These are phyloP conservation scores for Phasianus colchicus DNA, from an alignment of 2,113 vertebrate genomes.

Conservation along the genomic window DNA sequence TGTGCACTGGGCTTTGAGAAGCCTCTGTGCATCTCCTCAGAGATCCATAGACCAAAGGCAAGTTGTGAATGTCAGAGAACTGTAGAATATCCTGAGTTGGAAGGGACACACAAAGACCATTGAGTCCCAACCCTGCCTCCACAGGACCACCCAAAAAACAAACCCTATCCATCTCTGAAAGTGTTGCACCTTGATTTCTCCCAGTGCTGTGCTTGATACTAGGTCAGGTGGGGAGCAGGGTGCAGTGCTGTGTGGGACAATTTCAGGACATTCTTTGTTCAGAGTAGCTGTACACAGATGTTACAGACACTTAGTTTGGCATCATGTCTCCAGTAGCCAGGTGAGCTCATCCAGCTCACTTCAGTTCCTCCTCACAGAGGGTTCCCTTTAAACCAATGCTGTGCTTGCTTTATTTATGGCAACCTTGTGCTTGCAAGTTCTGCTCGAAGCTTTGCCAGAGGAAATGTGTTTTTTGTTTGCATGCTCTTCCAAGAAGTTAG, in stretches of 20 bases:
- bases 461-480: slow-evolving; percentile 52
- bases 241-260: slow-evolving; percentile 35
- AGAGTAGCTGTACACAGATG: slow-evolving; percentile 53
- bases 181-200: no score
- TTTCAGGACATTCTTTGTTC: slow-evolving; percentile 54
- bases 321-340: slow-evolving; percentile 43
- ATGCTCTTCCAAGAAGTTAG: slow-evolving; percentile 48
- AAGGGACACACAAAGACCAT: no score
- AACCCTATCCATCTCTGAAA: no score
- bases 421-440: slow-evolving; percentile 40
- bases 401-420: slow-evolving; percentile 40
- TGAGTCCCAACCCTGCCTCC: no score
- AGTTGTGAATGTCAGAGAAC: background rate
- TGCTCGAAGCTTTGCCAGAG: slow-evolving; percentile 29
- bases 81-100: no score
- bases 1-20: background rate
- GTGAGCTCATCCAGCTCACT: slow-evolving; percentile 63
- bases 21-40: background rate
- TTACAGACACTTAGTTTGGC: slow-evolving; percentile 43
- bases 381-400: background rate
- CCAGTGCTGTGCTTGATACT: background rate
- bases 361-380: slow-evolving; percentile 25
- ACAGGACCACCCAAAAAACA: no score
- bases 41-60: background rate
- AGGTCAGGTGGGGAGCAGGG: slow-evolving; percentile 19